Conservation (phyloP, 2,797 vertebrate species). For the Neomorphus geoffroyi region DNA sequence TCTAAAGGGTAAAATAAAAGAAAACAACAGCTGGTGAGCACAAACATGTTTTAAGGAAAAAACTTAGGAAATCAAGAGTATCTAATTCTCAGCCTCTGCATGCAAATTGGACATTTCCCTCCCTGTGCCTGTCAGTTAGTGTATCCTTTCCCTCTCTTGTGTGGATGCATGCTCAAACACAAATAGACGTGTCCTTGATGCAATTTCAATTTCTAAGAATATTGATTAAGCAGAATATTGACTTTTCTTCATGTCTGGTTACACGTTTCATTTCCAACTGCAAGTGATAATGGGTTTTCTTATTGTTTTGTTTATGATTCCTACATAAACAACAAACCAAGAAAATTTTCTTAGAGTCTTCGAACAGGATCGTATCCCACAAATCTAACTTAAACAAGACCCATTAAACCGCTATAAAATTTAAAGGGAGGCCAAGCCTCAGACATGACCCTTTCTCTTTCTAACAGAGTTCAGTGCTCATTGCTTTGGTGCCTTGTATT, state of each 20-base stretch:
- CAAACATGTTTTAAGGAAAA: background rate
- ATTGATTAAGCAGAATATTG: constrained; percentile 3
- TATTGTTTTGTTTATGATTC: background rate
- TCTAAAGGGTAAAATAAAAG: background rate
- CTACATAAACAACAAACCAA: background rate
- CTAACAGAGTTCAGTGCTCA: background rate
- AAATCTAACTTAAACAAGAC: background rate
- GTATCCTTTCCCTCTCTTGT: background rate
- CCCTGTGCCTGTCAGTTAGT: background rate
- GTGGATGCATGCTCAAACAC: background rate
- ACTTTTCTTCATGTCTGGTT: background rate
- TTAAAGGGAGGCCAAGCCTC: background rate
- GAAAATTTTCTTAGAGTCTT: background rate
- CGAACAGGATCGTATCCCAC: background rate
- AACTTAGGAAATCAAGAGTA: background rate
- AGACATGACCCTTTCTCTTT: background rate
- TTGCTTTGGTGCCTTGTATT: background rate
- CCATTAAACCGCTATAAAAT: background rate
- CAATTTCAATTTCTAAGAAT: background rate
- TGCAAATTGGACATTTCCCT: background rate
- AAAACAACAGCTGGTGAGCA: background rate
- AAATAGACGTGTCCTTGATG: background rate
- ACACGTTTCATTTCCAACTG: background rate
- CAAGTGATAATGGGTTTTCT: background rate
- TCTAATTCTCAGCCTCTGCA: background rate